phyloP scores from a whole-genome alignment of 1,140 invertebrate genomes.

The Bacillus rossius region DNA sequence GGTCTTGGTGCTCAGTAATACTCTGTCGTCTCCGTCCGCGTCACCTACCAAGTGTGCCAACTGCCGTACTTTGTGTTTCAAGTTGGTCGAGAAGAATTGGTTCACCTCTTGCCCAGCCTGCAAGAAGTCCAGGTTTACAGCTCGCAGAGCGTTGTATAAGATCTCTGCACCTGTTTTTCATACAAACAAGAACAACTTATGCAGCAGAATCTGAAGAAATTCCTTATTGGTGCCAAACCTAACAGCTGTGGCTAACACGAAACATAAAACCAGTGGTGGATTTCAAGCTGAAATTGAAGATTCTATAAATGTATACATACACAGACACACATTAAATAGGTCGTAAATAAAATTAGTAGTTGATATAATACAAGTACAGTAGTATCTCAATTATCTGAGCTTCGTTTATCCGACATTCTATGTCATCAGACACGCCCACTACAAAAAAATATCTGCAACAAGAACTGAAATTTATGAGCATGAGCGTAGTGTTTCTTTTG shows the following conservation, averaged over 20 bases:
- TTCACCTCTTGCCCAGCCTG: conserved; percentile 52
- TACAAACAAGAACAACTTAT: too few species aligned
- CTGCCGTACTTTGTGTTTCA: conserved; percentile 55
- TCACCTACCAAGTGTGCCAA: conserved; percentile 44
- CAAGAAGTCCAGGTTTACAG: conserved; percentile 57
- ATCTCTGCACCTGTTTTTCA: conserved; percentile 49
- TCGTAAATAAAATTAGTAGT: not conserved
- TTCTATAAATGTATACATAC: too few species aligned
- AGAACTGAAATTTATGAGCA: too few species aligned
- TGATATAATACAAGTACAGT: not conserved
- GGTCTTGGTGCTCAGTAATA: conserved; percentile 13
- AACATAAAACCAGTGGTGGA: too few species aligned
- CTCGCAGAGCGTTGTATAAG: conserved; percentile 52
- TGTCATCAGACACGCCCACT: too few species aligned
- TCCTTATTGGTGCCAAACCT: too few species aligned
- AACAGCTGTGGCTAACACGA: too few species aligned
- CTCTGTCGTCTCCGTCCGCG: conserved; percentile 42
- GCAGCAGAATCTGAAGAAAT: too few species aligned
- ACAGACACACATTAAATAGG: not conserved
- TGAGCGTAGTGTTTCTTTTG: too few species aligned
- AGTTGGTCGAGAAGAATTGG: conserved; percentile 57
- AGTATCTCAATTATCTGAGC: not conserved
- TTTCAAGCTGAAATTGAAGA: too few species aligned
- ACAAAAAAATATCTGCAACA: too few species aligned
- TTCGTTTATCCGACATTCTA: too few species aligned